Conservation (phyloP, 2,888 invertebrate genomes). For the Cistogaster globosa region DNA sequence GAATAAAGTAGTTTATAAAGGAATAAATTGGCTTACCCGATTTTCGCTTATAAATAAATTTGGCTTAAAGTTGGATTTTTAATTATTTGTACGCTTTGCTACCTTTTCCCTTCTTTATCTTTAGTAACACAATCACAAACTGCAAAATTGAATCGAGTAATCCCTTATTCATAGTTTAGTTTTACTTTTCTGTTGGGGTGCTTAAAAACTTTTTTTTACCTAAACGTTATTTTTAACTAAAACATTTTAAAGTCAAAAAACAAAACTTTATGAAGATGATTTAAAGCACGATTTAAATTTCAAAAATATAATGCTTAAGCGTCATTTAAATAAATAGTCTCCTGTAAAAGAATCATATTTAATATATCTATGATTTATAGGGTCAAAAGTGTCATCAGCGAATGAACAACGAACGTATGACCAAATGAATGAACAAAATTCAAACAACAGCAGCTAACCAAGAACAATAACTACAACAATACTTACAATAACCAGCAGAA, state of each 20-base stretch:
- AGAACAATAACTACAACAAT: constrained; percentile 3
- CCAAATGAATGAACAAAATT: constrained; percentile 39
- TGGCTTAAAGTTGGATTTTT: too few relatives aligned
- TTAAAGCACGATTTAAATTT: constrained; percentile 20
- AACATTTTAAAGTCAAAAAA: not conserved
- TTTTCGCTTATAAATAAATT: too few relatives aligned
- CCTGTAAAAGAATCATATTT: constrained; percentile 58
- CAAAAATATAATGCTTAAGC: constrained; percentile 54
- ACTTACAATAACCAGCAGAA: constrained; percentile 19
- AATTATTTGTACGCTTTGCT: too few relatives aligned
- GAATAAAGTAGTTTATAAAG: too few relatives aligned
- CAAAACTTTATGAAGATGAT: not conserved
- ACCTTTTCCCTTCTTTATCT: too few relatives aligned
- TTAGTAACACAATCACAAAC: too few relatives aligned
- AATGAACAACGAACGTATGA: constrained; percentile 57
- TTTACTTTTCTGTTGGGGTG: too few relatives aligned
- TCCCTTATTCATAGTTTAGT: too few relatives aligned
- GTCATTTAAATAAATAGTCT: constrained; percentile 58
- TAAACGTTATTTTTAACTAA: too few relatives aligned
- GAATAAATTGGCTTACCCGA: too few relatives aligned
- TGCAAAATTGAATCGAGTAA: too few relatives aligned
- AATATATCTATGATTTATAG: constrained; percentile 76
- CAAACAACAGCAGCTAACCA: constrained; percentile 29
- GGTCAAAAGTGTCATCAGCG: constrained; percentile 77
- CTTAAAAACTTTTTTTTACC: too few relatives aligned